Percentiles rank a stretch among this genome's conserved stretches.
Conservation (phyloP, 2,113 vertebrate species). For the Struthio camelus region DNA sequence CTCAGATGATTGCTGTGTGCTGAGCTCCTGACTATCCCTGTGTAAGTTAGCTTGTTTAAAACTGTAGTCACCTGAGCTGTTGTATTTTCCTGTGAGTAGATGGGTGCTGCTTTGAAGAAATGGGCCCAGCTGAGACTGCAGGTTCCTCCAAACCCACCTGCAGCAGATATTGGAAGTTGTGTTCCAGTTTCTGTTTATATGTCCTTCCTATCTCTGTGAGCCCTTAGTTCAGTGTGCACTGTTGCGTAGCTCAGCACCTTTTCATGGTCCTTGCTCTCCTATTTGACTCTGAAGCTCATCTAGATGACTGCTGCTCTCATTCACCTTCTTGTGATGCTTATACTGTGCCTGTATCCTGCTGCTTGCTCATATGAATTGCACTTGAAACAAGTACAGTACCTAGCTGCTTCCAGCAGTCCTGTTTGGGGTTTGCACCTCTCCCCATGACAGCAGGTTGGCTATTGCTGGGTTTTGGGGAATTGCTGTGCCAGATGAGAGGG, state of each 20-base stretch:
- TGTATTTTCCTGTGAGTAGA: background rate
- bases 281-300: background rate
- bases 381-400: background rate
- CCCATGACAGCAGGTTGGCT: background rate
- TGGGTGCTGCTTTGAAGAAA: background rate
- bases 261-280: background rate
- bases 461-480: background rate
- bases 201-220: background rate
- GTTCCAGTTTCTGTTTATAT: background rate
- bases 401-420: background rate
- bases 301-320: background rate
- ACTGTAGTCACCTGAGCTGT: no score
- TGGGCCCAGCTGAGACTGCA: background rate
- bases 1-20: background rate
- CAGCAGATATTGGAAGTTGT: no score
- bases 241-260: background rate
- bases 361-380: background rate
- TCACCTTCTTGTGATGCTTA: background rate
- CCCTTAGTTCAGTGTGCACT: background rate
- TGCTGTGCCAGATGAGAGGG: background rate
- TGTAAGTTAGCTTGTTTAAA: background rate
- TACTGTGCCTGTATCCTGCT: background rate
- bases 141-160: background rate
- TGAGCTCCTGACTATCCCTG: background rate
- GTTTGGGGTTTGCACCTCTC: conserved; percentile 5